Conservation (phyloP, 92 coral and sea anemone genomes). For the Siderastrea siderea region DNA sequence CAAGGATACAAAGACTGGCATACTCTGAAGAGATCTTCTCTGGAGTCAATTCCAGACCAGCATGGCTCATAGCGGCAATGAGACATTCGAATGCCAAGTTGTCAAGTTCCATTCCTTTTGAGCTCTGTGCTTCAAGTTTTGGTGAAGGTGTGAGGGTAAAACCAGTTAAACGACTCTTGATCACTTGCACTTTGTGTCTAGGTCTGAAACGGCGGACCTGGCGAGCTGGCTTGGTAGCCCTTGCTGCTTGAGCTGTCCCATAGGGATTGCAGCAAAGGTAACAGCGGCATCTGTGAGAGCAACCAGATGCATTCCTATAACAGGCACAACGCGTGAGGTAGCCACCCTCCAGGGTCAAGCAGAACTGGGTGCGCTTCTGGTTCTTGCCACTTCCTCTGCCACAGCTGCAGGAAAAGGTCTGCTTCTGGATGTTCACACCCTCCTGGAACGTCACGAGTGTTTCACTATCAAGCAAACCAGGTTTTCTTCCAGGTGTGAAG, state of each 20-base stretch:
- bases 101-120: conserved; percentile 67
- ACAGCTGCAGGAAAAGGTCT: conserved; percentile 68
- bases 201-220: conserved; percentile 59
- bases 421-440: conserved; percentile 22
- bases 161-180: conserved; percentile 49
- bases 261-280: conserved; percentile 76
- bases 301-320: conserved; percentile 73
- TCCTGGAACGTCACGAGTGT: conserved; percentile 25
- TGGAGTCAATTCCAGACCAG: conserved; percentile 59
- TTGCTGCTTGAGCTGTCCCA: conserved; percentile 73
- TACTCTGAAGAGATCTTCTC: conserved; percentile 65
- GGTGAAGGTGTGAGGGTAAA: conserved; percentile 1
- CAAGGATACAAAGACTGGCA: conserved; percentile 29
- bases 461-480: conserved; percentile 11
- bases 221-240: conserved; percentile 43
- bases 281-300: conserved; percentile 79
- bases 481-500: conserved; percentile 12
- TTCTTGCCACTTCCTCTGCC: conserved; percentile 79
- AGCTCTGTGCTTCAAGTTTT: conserved; percentile 7
- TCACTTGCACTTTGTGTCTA: conserved; percentile 75
- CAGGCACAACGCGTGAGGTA: conserved; percentile 80
- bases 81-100: conserved; percentile 67
- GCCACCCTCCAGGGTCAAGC: conserved; percentile 66
- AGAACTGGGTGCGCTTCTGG: conserved; percentile 65
- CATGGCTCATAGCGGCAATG: conserved; percentile 57